Base-by-base conservation (phyloP, 92 coral and sea anemone genomes). In the Zoanthus solanderi region DNA sequence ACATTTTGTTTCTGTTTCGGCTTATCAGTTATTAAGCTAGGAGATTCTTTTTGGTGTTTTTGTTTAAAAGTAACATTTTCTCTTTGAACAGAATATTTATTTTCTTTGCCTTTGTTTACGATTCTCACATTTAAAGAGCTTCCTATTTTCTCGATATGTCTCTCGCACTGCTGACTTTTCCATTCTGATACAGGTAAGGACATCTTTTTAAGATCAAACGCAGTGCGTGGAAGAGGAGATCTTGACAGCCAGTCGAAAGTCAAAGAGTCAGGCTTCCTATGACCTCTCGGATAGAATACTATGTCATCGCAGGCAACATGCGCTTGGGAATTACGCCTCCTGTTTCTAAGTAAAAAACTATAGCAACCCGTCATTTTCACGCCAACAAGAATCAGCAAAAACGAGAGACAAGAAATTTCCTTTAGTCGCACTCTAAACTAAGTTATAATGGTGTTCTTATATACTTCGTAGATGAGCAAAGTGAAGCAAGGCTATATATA, bases 361-460 rank as follows among this genome's bases (percentile, higher is more conserved):
- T 81, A 81, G 37, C 85, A 81, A n/a, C 85, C 50, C 67, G 10
- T 45, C 85, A 81, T 81, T 66, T 28, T 37, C 14, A 46, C 46
- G 6, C 8, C 60, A 44, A 71, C 23, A 11, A 47, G 0, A 8
- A 14, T 9, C 23, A 46, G 13, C 4, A 65, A 63, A 23, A 23
- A 63, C 8, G 17, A 6, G 28, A 17, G 9, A 17, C 23, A 60
- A 63, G 9, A 63, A 17, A 18, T 63, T n/a, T 63, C 69, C 29
- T 23, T 15, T 10, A 9, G 13, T 15, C 29, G 10, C 9, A 63
- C 30, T 77, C 82, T 30, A 6, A 53, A 56, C 68, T 10, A 1
- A 14, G 13, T 56, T 4, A 7, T 12, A 2, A 53, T 31, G 12
- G 8, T 37, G 14, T 13, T 34, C 46, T 77, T 7, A 30, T 23